A percentile compares a stretch with the other conserved stretches of the same genome.
These are phyloP conservation scores for Thripadectes ignobilis DNA, from an alignment of 2,797 vertebrate genomes.

Conservation along the genomic window DNA sequence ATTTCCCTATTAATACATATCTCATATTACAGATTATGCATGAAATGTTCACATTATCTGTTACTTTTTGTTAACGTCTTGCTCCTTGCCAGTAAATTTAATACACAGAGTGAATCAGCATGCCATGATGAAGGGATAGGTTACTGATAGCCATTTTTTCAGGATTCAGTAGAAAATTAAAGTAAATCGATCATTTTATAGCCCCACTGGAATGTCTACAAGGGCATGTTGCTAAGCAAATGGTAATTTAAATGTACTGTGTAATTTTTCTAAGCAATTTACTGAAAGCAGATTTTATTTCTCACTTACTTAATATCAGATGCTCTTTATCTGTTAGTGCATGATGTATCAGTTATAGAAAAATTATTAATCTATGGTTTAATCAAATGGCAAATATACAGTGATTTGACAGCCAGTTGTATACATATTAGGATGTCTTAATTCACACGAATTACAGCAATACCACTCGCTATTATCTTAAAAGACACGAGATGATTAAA, in stretches of 20 bases:
- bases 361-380: constrained; percentile 81
- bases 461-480: constrained; percentile 56
- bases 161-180: constrained; percentile 89
- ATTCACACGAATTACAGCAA: constrained; percentile 53
- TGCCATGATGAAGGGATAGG: constrained; percentile 83
- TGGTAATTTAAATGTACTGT: constrained; percentile 88
- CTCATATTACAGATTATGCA: constrained; percentile 94
- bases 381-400: constrained; percentile 71
- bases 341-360: constrained; percentile 77
- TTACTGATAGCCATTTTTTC: constrained; percentile 83
- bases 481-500: constrained; percentile 61
- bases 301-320: constrained; percentile 82
- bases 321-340: constrained; percentile 83
- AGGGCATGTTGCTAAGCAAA: constrained; percentile 89
- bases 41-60: constrained; percentile 92
- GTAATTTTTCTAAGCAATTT: constrained; percentile 86
- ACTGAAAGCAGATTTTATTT: constrained; percentile 83
- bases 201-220: constrained; percentile 82
- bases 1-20: constrained; percentile 98
- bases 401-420: constrained; percentile 58
- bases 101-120: constrained; percentile 85
- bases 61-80: constrained; percentile 88
- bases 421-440: constrained; percentile 61
- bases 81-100: constrained; percentile 88
- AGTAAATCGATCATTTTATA: constrained; percentile 90